phyloP scores from a whole-genome alignment of 2,888 invertebrate genomes.

The Sphaeridia pumilis region DNA sequence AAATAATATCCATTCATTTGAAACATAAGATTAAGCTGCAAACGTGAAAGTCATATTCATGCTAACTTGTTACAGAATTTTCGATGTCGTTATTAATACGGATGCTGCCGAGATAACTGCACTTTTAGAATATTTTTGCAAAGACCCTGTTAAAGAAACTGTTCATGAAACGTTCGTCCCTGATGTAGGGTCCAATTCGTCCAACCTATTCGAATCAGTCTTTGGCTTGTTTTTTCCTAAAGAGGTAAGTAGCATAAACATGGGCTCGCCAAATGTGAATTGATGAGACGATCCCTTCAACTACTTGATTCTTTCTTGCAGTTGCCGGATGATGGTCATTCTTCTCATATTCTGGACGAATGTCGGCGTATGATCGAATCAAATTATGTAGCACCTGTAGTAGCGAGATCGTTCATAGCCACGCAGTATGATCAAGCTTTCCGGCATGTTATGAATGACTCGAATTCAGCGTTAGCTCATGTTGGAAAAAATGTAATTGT shows the following conservation, averaged over 20 bases:
- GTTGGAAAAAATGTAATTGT: slow-evolving; percentile 35
- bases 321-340: slow-evolving; percentile 18
- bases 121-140: slow-evolving; percentile 26
- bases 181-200: slow-evolving; percentile 15
- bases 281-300: background rate
- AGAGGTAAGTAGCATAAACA: slow-evolving; percentile 1
- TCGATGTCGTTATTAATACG: slow-evolving; percentile 33
- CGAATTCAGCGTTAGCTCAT: slow-evolving; percentile 32
- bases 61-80: slow-evolving; percentile 20
- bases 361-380: slow-evolving; percentile 30
- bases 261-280: background rate
- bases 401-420: slow-evolving; percentile 33
- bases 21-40: background rate
- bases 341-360: slow-evolving; percentile 23
- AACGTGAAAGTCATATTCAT: background rate
- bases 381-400: slow-evolving; percentile 30
- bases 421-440: slow-evolving; percentile 36
- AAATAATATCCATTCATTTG: slow-evolving; percentile 1
- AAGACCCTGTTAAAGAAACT: slow-evolving; percentile 19
- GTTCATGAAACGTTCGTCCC: slow-evolving; percentile 34
- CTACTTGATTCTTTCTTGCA: background rate
- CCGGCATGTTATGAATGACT: slow-evolving; percentile 28
- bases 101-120: slow-evolving; percentile 24
- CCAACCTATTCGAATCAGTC: slow-evolving; percentile 10
- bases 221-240: slow-evolving; percentile 11